These are phyloP conservation scores for Oncopodura yosiiana DNA, from an alignment of 1,140 invertebrate species.

Conservation along the genomic window DNA sequence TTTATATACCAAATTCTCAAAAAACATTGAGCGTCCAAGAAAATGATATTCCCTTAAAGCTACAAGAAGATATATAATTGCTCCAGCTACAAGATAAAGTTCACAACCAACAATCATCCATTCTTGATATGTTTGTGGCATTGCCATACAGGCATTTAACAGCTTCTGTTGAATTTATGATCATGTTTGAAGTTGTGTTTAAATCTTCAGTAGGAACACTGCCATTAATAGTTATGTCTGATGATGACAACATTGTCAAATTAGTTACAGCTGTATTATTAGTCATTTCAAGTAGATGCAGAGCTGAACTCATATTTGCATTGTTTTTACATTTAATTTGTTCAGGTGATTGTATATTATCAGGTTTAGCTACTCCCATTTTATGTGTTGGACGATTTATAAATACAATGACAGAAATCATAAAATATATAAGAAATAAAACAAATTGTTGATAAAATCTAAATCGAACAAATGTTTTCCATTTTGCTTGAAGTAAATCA, in stretches of 20 bases:
- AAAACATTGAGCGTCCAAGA: conserved; percentile 76
- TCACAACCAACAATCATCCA: conserved; percentile 52
- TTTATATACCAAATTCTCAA: conserved; percentile 83
- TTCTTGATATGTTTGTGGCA: neutral
- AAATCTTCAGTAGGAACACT: neutral
- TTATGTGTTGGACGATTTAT: conserved; percentile 58
- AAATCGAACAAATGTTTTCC: conserved; percentile 91
- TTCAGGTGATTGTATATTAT: too few species aligned
- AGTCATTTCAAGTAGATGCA: too few species aligned
- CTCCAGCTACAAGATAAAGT: conserved; percentile 59
- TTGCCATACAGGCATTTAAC: too few species aligned
- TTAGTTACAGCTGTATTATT: too few species aligned
- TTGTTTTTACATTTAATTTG: too few species aligned
- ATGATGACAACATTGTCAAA: too few species aligned
- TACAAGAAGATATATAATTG: conserved; percentile 66
- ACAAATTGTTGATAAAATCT: conserved; percentile 89
- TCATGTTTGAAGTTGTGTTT: neutral
- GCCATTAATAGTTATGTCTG: neutral
- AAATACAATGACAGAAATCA: conserved; percentile 76
- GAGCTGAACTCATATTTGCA: too few species aligned
- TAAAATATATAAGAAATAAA: conserved; percentile 78
- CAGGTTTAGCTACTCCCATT: conserved; percentile 8
- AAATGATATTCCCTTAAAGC: conserved; percentile 71
- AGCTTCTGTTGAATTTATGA: too few species aligned
- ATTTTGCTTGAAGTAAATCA: conserved; percentile 90